phyloP scores from a whole-genome alignment of 2,113 vertebrate genomes.

The Apaloderma vittatum region DNA sequence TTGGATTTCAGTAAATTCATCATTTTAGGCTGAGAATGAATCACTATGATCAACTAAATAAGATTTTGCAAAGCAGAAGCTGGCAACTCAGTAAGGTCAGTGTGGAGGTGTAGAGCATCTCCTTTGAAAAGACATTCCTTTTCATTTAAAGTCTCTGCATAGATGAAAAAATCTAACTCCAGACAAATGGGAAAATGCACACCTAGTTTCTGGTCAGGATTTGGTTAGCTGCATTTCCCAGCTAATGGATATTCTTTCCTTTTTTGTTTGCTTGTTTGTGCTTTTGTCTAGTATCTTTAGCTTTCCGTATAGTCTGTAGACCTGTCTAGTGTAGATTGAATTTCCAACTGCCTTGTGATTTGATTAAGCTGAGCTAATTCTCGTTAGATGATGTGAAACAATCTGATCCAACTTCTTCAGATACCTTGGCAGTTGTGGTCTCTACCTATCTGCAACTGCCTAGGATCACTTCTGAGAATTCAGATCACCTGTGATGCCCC shows the following conservation, averaged over 20 bases:
- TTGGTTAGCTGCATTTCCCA: background rate
- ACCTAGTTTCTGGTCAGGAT: background rate
- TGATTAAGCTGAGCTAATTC: slow-evolving; percentile 48
- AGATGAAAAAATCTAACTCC: background rate
- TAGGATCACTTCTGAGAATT: slow-evolving; percentile 38
- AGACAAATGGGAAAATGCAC: background rate
- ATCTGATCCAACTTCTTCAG: slow-evolving; percentile 15
- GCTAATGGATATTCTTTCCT: background rate
- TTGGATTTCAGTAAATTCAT: background rate
- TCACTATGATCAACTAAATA: background rate
- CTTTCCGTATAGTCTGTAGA: background rate
- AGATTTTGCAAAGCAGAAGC: background rate
- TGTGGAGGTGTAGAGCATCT: background rate
- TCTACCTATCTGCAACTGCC: slow-evolving; percentile 20
- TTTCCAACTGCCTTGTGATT: slow-evolving; percentile 39
- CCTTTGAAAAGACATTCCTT: background rate
- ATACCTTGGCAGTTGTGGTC: slow-evolving; percentile 21
- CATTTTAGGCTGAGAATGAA: background rate
- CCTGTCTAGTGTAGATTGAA: background rate
- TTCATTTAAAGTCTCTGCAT: background rate
- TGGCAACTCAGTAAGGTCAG: background rate
- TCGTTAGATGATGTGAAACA: slow-evolving; percentile 48
- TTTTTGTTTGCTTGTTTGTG: background rate
- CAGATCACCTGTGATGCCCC: slow-evolving; percentile 45
- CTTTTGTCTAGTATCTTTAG: background rate